Evolutionary conservation across 1,140 invertebrate species (phyloP), one percentile per base, ranked within the genome.

Genomic region (Caenorhabditis remanei): DNA sequence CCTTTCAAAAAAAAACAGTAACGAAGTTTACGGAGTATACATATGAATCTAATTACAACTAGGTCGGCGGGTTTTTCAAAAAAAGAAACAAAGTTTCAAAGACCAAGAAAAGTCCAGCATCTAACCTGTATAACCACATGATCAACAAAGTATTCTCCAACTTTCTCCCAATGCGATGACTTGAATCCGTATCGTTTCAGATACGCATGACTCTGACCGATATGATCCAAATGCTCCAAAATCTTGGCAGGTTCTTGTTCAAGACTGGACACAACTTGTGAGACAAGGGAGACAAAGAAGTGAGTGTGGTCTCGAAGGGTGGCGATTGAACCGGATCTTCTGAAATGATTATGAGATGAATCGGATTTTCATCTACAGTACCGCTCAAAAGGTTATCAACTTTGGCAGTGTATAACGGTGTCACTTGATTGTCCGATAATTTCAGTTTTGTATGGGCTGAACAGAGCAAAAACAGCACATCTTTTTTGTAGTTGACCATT

Each of bases 271-370:
- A 91, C 85, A 11, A 90, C 82, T 56, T 91, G 90, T 2, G 88
- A 90, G 21, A 91, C 90, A 9, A 91, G 87, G 5, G 90, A 91
- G 7, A 91, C 90, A 67, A 91, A 92, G 85, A 91, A 91, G 75
- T 92, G 91, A 48, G 91, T 91, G 79, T 91, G 90, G 71, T 91
- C 90, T 8, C 91, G 71, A 11, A 91, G 71, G 14, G 90, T 92
- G 16, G 90, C 90, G 40, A 91, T 92, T 19, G 91, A 92, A 46
- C 71, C 71, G n/a, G 71, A 79, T 13, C 71, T 9, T 82, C 55
- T 85, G 55, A 6, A 71, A 85, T 8, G 32, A 61, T 16, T 48
- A 13, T 24, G 2, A 63, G 13, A 24, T 50, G 11, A 41, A 46
- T 46, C 4, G 14, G 19, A 43, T 3, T 21, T 24, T 19, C 43